Base-by-base conservation (phyloP, 1,140 invertebrate species). In the Drosophila pectinifera region DNA sequence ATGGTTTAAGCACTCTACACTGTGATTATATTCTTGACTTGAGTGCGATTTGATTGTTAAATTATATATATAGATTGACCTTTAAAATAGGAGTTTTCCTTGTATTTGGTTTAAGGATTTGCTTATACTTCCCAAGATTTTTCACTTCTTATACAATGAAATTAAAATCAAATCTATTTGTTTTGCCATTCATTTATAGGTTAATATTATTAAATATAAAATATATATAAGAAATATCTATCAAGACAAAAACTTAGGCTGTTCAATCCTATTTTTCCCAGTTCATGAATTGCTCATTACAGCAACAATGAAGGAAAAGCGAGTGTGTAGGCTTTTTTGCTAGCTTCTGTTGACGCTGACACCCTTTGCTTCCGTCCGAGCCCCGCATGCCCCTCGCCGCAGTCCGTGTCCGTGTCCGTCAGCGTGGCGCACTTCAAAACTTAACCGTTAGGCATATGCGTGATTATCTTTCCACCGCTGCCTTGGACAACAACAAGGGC, bases 391-490 rank as follows among this genome's bases (percentile, higher is more conserved):
- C 56, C 26, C 26, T 49, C 57, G n/a, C 34, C 28, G 28, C 8
- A 10, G 24, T 16, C 58, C 39, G 42, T 45, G 18, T 42, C 36
- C 14, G 36, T 59, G 46, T 55, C 49, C 39, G 72, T 74, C 62
- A 61, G 48, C 49, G 59, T 57, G 59, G 68, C 73, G 68, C 77
- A 88, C 84, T 88, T 88, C 84, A 88, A 89, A 88, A 88, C 84
- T 89, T 88, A 88, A 88, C 84, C 84, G 84, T 88, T 89, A 74
- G 84, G 84, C 84, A 88, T 88, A 89, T 88, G 84, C 84, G 84
- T 88, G 84, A 88, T 88, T 88, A 89, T 88, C 82, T 86, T 76
- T 73, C 73, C 49, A 55, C 70, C 59, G 73, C 45, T 86, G 82
- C 61, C 36, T 80, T 69, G 62, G 67, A 77, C 80, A 61, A 57